A percentile compares a stretch with the other conserved stretches of the same genome.
These are phyloP conservation scores for Drosophila nr. fundita DNA, from an alignment of 2,888 invertebrate genomes.

Conservation along the genomic window DNA sequence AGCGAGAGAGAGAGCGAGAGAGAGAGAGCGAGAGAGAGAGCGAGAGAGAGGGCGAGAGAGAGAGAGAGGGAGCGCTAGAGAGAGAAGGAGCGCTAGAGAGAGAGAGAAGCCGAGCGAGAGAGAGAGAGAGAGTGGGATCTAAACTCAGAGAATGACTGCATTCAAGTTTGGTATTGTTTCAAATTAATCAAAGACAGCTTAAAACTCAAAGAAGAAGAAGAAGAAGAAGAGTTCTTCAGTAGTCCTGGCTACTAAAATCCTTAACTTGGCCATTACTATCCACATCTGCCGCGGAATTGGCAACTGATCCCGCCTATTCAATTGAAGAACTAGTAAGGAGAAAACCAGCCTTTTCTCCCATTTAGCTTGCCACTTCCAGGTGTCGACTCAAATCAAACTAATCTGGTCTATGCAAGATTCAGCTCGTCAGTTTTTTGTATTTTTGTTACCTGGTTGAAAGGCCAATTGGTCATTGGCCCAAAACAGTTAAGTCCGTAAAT, in stretches of 20 bases:
- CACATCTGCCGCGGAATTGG: background rate
- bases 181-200: background rate
- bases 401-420: background rate
- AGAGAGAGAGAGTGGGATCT: background rate
- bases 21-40: too few species aligned
- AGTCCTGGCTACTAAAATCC: background rate
- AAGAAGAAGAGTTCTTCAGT: too few species aligned
- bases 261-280: background rate
- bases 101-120: background rate
- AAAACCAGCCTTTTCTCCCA: background rate
- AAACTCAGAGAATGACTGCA: background rate
- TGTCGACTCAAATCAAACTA: background rate
- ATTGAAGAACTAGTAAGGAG: background rate
- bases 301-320: background rate
- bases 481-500: background rate
- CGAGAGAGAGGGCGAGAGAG: too few species aligned
- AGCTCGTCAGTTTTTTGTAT: background rate
- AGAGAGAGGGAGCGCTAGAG: too few species aligned
- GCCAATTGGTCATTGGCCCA: background rate
- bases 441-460: background rate
- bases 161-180: background rate
- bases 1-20: rapidly evolving
- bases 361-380: background rate
- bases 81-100: too few species aligned
- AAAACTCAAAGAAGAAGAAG: too few species aligned